Conservation (phyloP, 1,140 invertebrate species). For the Drosophila auraria region DNA sequence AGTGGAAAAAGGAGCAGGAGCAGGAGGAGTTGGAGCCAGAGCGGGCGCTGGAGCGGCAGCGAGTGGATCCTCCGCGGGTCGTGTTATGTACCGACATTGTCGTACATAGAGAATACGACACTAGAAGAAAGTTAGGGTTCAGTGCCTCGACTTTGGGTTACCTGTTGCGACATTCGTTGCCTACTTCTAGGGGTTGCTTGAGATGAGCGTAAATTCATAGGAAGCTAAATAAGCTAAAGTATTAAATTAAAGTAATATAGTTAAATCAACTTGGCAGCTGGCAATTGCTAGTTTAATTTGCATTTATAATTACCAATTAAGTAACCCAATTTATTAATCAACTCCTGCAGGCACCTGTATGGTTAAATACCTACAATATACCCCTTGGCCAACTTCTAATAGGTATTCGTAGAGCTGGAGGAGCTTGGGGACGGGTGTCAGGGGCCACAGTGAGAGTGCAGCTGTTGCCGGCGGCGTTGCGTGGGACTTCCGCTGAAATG, state of each 20-base stretch:
- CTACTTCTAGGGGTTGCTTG: background rate
- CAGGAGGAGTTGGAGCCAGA: conserved; percentile 5
- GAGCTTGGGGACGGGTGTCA: background rate
- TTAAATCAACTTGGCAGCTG: background rate
- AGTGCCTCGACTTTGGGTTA: conserved; percentile 8
- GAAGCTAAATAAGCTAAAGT: too few relatives aligned
- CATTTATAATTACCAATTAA: background rate
- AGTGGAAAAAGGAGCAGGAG: conserved; percentile 22
- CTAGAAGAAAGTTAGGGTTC: conserved; percentile 4
- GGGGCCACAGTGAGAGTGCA: conserved; percentile 48
- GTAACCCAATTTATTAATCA: background rate
- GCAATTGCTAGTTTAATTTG: too few relatives aligned
- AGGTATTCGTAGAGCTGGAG: conserved; percentile 5
- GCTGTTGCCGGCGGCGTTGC: conserved; percentile 78
- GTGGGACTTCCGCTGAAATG: conserved; percentile 81
- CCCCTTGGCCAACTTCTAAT: background rate
- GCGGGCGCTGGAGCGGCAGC: conserved; percentile 25
- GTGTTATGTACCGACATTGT: conserved; percentile 80
- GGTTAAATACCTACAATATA: background rate
- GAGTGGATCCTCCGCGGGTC: conserved; percentile 55
- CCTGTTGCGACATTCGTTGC: conserved; percentile 1
- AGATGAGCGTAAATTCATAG: background rate
- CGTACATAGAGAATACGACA: conserved; percentile 70
- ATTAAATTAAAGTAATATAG: background rate
- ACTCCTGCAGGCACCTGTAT: background rate